Evolutionary conservation across 2,797 vertebrate genomes (phyloP), one percentile per base, ranked within the genome.

Genomic region (Melanogrammus aeglefinus): DNA sequence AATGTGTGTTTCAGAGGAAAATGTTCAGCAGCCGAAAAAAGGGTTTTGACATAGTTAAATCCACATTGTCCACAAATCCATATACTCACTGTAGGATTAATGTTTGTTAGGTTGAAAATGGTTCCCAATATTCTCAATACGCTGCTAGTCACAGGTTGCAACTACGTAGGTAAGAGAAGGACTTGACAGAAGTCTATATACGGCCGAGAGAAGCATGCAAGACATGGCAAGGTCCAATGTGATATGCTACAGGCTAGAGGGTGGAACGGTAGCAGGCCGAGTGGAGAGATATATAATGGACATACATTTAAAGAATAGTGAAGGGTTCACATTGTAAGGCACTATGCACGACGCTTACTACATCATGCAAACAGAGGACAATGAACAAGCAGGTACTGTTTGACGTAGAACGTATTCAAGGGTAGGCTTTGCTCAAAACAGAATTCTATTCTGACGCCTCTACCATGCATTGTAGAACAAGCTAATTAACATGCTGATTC

Each of bases 401-500:
- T 73, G 75, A 51, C 27, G 0, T 21, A 72, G 12, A 63, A 36
- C 72, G 71, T 78, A 29, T 29, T 79, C 35, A 74, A 12, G 10
- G 10, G 70, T 72, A 77, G 44, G 76, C 21, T 73, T 77, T 13
- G 39, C n/a, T 73, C 33, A 77, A 77, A 72, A 79, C 38, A 4
- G 24, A 85, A 79, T 73, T 77, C 31, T 72, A 75, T 36, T 41
- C 78, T 39, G 8, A 74, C 6, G 76, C 76, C 77, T 31, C 10
- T 63, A 80, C 76, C 87, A 90, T 93, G 91, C 90, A 87, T 63
- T 41, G 13, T 76, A 83, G 74, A 75, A 87, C 33, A 75, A 78
- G 72, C 24, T 82, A 72, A 81, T 78, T 83, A 87, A 81, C 91
- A 90, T 93, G 93, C 92, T 33, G 79, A 83, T 88, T 87, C 92